Evolutionary conservation across 2,113 vertebrate species (phyloP).

Genomic region (Colius striatus): DNA sequence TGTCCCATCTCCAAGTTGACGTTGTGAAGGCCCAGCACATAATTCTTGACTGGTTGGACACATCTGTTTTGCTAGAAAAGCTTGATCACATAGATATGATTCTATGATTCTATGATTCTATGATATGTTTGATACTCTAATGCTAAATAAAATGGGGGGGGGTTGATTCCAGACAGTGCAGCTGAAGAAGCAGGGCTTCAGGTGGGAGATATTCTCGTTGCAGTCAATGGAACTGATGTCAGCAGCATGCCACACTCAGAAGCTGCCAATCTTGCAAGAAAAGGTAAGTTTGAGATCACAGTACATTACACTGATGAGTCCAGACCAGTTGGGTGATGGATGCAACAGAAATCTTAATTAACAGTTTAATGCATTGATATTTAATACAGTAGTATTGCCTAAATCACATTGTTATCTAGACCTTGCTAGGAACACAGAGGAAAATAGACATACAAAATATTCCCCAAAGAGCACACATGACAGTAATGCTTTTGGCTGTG

Average conservation of each 20-base stretch:
- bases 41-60: not conserved
- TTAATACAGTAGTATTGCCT: not conserved
- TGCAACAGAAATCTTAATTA: not conserved
- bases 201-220: constrained; percentile 86
- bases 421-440: not conserved
- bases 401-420: not conserved
- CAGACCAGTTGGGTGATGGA: not conserved
- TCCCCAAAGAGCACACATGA: not conserved
- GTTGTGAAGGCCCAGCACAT: not conserved
- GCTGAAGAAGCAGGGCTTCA: constrained; percentile 90
- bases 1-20: not conserved
- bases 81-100: not conserved
- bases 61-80: not conserved
- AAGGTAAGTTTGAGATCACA: constrained; percentile 72
- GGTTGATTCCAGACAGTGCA: constrained; percentile 80
- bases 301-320: not conserved
- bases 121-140: not conserved
- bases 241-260: constrained; percentile 87
- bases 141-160: not conserved
- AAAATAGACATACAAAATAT: not conserved
- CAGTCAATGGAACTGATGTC: constrained; percentile 90
- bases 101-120: too few relatives aligned
- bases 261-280: constrained; percentile 86
- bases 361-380: not conserved
- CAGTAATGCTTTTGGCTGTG: not conserved